Conservation (phyloP, 2,888 invertebrate species). For the Trichacis sp. region DNA sequence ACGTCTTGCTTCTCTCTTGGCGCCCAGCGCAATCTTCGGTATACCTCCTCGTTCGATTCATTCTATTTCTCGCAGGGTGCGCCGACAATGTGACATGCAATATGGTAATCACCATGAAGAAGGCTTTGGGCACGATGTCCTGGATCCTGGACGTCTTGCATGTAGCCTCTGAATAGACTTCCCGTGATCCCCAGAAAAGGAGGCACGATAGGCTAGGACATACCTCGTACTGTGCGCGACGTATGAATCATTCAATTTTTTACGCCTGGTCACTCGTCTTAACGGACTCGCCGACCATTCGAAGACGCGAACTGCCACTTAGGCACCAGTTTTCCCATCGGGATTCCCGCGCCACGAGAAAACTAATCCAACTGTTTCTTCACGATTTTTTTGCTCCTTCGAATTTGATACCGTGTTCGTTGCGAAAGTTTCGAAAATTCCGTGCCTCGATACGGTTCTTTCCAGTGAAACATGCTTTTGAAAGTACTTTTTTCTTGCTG, state of each 20-base stretch:
- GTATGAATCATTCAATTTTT: conserved; percentile 52
- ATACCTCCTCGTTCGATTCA: conserved; percentile 29
- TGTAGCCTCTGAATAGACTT: conserved; percentile 55
- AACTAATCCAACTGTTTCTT: not conserved
- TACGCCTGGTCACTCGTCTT: conserved; percentile 42
- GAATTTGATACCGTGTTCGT: no score
- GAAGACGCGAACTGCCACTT: not conserved
- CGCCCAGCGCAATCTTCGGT: conserved; percentile 4
- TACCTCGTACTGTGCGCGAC: conserved; percentile 43
- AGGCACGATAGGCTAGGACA: conserved; percentile 52
- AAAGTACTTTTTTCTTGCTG: not conserved
- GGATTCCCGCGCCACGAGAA: not conserved
- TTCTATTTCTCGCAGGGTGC: conserved; percentile 44
- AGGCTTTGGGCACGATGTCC: conserved; percentile 31
- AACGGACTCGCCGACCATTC: conserved; percentile 23
- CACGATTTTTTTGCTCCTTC: no score
- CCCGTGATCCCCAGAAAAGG: conserved; percentile 51
- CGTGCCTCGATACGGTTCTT: no score
- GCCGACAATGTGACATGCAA: conserved; percentile 62
- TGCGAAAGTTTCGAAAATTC: not conserved
- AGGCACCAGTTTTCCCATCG: not conserved
- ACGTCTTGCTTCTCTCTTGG: conserved; percentile 15
- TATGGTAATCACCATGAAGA: conserved; percentile 60
- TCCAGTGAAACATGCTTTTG: not conserved
- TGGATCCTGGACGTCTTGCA: conserved; percentile 52